Base-by-base conservation (phyloP, 2,888 invertebrate genomes). In the Phania funesta region DNA sequence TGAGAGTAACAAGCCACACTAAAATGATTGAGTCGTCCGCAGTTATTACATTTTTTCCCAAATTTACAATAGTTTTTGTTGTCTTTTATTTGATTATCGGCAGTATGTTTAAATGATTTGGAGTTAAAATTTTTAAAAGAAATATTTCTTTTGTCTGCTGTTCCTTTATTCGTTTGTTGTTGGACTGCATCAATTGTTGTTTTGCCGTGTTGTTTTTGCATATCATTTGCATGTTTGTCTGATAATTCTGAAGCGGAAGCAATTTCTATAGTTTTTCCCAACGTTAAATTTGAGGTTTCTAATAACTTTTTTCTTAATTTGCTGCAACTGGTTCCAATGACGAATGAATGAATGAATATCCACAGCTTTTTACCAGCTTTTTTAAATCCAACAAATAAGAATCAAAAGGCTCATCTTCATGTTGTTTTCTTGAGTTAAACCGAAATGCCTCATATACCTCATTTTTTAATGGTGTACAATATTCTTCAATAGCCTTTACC, bases 381-480 rank as follows among this genome's bases (percentile, higher is more conserved):
- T 48, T 58, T 4, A 71, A 56, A 32, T 64, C 67, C 58, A 60
- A 35, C 22, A 76, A 32, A 29, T 73, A 77, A 4, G 60, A 3
- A 46, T 80, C 80, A 20, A 75, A 80, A n/a, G 74, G 20, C 20
- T 80, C 73, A 20, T 46, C 52, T 29, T 74, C 60, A 29, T 74
- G 67, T 62, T 74, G 79, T 13, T 52, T 56, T 20, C 67, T 73
- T 1, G 68, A 62, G 35, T 80, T 65, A 26, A 65, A 73, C 38
- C 29, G 73, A 18, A 79, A 79, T 3, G 67, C 68, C 58, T 56
- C 68, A 60, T 80, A 62, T 11, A 78, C 80, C 29, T 70, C 29
- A 24, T 78, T 83, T 56, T 83, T 80, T 38, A 70, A 81, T 52
- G 78, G 80, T 6, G 68, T 64, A 38, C 82, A 82, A 65, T 74